Evolutionary conservation across 37 sponge, comb jelly and placozoan species (phyloP).

Genomic region (Petrosia ficiformis): DNA sequence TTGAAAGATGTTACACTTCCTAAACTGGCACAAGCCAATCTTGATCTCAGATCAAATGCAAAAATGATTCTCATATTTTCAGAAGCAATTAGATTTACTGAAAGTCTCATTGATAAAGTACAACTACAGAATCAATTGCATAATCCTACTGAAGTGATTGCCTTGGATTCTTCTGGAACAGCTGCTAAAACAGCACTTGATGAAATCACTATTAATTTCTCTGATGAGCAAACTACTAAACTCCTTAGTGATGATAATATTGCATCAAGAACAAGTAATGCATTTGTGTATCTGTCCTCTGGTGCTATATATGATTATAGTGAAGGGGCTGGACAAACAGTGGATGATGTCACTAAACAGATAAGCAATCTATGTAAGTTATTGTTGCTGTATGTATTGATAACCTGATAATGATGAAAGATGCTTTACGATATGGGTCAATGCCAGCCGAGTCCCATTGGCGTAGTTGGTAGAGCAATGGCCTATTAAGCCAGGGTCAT

Average conservation of each 20-base stretch:
- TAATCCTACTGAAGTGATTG: not conserved
- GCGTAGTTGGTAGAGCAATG: no score
- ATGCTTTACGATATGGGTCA: no score
- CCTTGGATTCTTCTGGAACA: not conserved
- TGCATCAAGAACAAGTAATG: not conserved
- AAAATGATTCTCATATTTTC: constrained; percentile 20
- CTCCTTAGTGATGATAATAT: constrained; percentile 4
- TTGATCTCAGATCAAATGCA: constrained; percentile 3
- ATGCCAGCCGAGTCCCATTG: no score
- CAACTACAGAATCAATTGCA: not conserved
- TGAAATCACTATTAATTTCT: constrained; percentile 9
- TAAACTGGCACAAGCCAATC: constrained; percentile 1
- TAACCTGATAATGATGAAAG: no score
- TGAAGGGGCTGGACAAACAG: not conserved
- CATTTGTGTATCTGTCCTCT: not conserved
- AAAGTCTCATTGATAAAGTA: not conserved
- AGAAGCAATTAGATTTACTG: constrained; percentile 12
- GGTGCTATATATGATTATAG: constrained; percentile 9
- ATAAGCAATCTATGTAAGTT: not conserved
- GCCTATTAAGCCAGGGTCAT: no score
- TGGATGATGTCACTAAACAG: not conserved
- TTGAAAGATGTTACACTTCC: constrained; percentile 13
- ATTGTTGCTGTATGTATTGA: no score
- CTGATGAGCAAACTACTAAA: not conserved
- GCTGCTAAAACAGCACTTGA: not conserved